Evolutionary conservation across 1,140 invertebrate species (phyloP).

Genomic region (Caenorhabditis inopinata): DNA sequence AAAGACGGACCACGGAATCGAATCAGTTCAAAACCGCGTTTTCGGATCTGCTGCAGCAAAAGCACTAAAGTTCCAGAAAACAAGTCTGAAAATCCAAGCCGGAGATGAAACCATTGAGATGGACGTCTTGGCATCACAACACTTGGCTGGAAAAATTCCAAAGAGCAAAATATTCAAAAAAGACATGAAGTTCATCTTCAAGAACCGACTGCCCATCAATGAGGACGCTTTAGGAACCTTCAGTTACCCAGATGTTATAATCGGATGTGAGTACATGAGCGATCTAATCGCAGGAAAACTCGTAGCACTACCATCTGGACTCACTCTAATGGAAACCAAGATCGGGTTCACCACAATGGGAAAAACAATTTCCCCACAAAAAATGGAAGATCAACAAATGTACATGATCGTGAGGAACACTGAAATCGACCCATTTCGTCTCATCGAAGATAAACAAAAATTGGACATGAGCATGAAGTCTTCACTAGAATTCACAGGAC

Average conservation of each 20-base stretch:
- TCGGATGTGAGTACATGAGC: not conserved
- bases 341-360: not conserved
- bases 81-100: not conserved
- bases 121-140: not conserved
- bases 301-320: not conserved
- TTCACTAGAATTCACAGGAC: not conserved
- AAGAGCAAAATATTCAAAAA: not conserved
- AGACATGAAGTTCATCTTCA: not conserved
- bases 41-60: not conserved
- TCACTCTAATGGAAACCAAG: not conserved
- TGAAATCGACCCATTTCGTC: not conserved
- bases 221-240: not conserved
- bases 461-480: not conserved
- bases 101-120: not conserved
- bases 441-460: not conserved
- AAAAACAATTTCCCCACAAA: not conserved
- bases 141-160: not conserved
- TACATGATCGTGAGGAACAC: not conserved
- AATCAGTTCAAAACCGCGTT: not conserved
- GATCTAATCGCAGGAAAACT: not conserved
- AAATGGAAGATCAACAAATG: not conserved
- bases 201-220: not conserved
- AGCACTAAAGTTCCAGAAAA: not conserved
- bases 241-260: not conserved
- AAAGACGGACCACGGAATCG: not conserved